These are phyloP conservation scores for Gortyna flavago DNA, from an alignment of 2,888 invertebrate species.

Conservation along the genomic window DNA sequence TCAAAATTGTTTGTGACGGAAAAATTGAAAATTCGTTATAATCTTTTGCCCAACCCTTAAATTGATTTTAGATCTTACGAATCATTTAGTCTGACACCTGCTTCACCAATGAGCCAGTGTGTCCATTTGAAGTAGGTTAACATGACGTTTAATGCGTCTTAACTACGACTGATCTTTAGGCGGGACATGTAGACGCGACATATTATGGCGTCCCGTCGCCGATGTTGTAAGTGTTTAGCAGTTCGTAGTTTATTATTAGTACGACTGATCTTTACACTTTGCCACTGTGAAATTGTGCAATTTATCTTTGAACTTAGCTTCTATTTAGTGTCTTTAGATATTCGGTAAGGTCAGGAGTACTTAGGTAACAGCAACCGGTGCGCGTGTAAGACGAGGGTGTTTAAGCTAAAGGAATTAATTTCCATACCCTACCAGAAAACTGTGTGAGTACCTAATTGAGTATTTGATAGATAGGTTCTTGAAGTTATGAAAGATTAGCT, in stretches of 20 bases:
- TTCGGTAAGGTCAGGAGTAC: too few relatives aligned
- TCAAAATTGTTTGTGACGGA: not conserved
- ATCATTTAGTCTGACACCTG: not conserved
- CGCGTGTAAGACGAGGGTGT: too few relatives aligned
- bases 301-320: not conserved
- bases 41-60: not conserved
- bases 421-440: too few relatives aligned
- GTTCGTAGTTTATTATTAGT: conserved; percentile 6
- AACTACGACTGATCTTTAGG: conserved; percentile 31
- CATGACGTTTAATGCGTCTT: not conserved
- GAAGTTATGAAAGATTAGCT: too few relatives aligned
- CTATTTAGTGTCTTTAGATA: not conserved
- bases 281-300: not conserved
- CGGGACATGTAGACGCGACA: conserved; percentile 5
- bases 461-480: too few relatives aligned
- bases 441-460: too few relatives aligned
- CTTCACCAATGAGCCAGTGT: not conserved
- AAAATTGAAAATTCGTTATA: not conserved
- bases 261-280: conserved; percentile 8
- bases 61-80: not conserved
- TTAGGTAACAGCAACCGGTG: too few relatives aligned
- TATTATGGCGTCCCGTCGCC: not conserved
- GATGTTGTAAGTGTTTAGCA: conserved; percentile 29
- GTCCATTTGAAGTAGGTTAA: conserved; percentile 21
- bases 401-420: too few relatives aligned